A percentile compares a stretch with the other conserved stretches of the same genome.
Evolutionary conservation across 1,140 invertebrate genomes (phyloP).

Genomic region (Paracyclopina nana): DNA sequence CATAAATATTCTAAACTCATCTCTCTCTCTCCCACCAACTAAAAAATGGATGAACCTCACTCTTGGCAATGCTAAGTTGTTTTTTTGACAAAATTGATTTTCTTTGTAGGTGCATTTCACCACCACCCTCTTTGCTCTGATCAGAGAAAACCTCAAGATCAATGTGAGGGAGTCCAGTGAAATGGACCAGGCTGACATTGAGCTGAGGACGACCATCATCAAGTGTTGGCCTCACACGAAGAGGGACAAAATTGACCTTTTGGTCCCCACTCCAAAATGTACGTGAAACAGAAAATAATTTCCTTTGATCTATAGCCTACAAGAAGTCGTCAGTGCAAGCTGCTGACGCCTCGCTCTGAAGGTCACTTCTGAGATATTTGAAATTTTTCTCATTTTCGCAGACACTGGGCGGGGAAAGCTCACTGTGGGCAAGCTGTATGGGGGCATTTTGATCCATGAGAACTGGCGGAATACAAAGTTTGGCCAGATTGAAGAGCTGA

Average conservation of each 20-base stretch:
- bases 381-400: slow-evolving; percentile 24
- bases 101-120: slow-evolving; percentile 78
- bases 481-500: slow-evolving; percentile 38
- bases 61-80: no score
- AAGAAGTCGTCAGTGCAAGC: neutral
- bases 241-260: slow-evolving; percentile 82
- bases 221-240: slow-evolving; percentile 97
- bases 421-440: slow-evolving; percentile 97
- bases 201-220: slow-evolving; percentile 81
- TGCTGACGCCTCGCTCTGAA: neutral
- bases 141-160: slow-evolving; percentile 92
- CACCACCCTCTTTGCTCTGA: slow-evolving; percentile 92
- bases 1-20: no score
- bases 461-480: slow-evolving; percentile 85
- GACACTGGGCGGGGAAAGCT: slow-evolving; percentile 65
- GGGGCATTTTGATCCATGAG: slow-evolving; percentile 82
- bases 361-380: neutral
- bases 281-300: slow-evolving; percentile 17
- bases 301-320: no score
- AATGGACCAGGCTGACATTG: slow-evolving; percentile 51
- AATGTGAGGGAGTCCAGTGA: slow-evolving; percentile 55
- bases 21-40: no score
- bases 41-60: no score
- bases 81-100: no score
- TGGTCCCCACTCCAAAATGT: slow-evolving; percentile 76